A percentile compares a stretch with the other conserved stretches of the same genome.
phyloP scores from a whole-genome alignment of 1,140 invertebrate species.

The Drosophila burlai region DNA sequence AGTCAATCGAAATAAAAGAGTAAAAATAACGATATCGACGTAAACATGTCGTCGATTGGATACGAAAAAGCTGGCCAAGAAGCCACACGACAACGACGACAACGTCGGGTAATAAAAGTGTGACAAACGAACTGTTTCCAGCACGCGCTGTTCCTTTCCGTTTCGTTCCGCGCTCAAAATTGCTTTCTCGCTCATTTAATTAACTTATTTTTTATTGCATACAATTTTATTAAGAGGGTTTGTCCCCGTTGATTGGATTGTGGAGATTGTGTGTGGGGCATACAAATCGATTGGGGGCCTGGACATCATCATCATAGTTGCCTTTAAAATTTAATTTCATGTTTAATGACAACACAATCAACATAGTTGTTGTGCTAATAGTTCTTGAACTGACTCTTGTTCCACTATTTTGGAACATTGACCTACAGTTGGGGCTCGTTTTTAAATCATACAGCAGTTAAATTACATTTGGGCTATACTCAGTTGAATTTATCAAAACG shows the following conservation, averaged over 20 bases:
- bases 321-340: constrained; percentile 4
- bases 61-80: constrained; percentile 26
- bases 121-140: constrained; percentile 5
- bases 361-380: background rate
- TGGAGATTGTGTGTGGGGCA: constrained; percentile 23
- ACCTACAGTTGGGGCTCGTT: background rate
- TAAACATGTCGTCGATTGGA: constrained; percentile 27
- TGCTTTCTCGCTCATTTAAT: constrained; percentile 25
- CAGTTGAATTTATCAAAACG: background rate
- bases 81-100: constrained; percentile 10
- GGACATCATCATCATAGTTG: constrained; percentile 1
- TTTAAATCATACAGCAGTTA: background rate
- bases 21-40: constrained; percentile 25
- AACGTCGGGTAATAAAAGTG: constrained; percentile 23
- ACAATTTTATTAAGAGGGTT: constrained; percentile 34
- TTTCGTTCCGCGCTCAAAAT: constrained; percentile 17
- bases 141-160: constrained; percentile 50
- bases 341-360: background rate
- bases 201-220: constrained; percentile 30
- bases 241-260: constrained; percentile 32
- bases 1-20: constrained; percentile 7
- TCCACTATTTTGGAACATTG: background rate
- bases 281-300: constrained; percentile 25
- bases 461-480: background rate
- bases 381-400: background rate